A percentile compares a stretch with the other conserved stretches of the same genome.
Evolutionary conservation across 2,113 vertebrate species (phyloP).

Genomic region (Lanius ludovicianus): DNA sequence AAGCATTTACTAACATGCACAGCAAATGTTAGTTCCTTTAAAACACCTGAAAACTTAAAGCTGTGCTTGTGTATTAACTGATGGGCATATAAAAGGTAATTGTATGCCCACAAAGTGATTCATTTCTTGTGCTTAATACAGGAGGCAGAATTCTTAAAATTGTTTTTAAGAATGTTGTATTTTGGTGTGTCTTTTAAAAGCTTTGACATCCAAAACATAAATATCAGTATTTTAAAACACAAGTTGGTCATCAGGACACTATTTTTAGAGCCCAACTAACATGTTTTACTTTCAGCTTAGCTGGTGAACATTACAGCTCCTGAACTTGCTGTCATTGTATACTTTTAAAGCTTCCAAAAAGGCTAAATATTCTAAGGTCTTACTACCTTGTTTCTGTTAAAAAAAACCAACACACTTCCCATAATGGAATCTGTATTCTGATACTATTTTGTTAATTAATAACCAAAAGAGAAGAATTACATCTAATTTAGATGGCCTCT

Average conservation of each 20-base stretch:
- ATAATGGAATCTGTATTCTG: neutral
- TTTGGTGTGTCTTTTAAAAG: neutral
- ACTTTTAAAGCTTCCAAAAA: neutral
- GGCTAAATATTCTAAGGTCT: neutral
- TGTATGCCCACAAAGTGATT: neutral
- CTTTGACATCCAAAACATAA: neutral
- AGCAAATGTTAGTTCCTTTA: neutral
- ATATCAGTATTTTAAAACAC: neutral
- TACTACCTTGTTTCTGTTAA: neutral
- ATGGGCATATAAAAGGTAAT: neutral
- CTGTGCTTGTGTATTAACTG: neutral
- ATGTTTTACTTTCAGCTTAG: accelerated
- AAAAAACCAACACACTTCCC: neutral
- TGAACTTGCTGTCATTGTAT: neutral
- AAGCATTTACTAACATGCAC: neutral
- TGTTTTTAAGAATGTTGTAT: neutral
- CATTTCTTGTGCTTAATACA: neutral
- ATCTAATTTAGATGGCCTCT: neutral
- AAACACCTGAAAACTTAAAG: neutral
- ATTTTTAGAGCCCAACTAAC: neutral
- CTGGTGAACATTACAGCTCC: neutral
- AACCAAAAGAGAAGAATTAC: neutral
- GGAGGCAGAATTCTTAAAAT: neutral
- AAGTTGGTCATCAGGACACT: neutral
- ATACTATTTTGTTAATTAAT: neutral